phyloP scores from a whole-genome alignment of 1,140 invertebrate species.

The Zaprionus kolodkinae region DNA sequence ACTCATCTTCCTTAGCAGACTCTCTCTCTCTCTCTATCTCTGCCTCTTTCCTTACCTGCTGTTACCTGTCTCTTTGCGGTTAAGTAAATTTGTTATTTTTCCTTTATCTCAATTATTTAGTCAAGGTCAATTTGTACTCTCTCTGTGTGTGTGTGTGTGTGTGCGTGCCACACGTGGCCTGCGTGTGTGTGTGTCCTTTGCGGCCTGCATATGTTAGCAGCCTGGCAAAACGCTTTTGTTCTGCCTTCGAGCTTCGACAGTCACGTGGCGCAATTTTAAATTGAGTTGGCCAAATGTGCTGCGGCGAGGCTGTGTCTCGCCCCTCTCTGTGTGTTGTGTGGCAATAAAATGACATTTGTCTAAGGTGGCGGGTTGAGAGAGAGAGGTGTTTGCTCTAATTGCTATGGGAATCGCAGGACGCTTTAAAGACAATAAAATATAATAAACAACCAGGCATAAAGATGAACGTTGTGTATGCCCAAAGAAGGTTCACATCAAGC shows the following conservation, averaged over 20 bases:
- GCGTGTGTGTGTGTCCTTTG: slow-evolving; percentile 36
- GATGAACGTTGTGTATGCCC: slow-evolving; percentile 4
- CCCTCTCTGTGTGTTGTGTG: slow-evolving; percentile 43
- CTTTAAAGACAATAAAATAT: slow-evolving; percentile 24
- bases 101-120: slow-evolving; percentile 60
- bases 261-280: slow-evolving; percentile 62
- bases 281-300: slow-evolving; percentile 47
- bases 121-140: slow-evolving; percentile 56
- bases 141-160: slow-evolving; percentile 20
- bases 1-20: not conserved
- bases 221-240: slow-evolving; percentile 23
- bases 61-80: slow-evolving; percentile 17
- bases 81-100: slow-evolving; percentile 56
- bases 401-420: slow-evolving; percentile 47
- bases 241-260: slow-evolving; percentile 24
- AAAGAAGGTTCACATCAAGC: too few species aligned
- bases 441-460: slow-evolving; percentile 30
- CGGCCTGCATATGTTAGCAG: slow-evolving; percentile 48
- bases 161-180: slow-evolving; percentile 21
- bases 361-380: slow-evolving; percentile 4
- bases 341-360: slow-evolving; percentile 46
- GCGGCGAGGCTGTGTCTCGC: too few species aligned
- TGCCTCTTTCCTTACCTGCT: not conserved
- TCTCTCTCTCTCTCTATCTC: slow-evolving; percentile 3
- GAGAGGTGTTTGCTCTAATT: slow-evolving; percentile 40